phyloP scores from a whole-genome alignment of 2,113 vertebrate genomes.

The Ameiurus melas region DNA sequence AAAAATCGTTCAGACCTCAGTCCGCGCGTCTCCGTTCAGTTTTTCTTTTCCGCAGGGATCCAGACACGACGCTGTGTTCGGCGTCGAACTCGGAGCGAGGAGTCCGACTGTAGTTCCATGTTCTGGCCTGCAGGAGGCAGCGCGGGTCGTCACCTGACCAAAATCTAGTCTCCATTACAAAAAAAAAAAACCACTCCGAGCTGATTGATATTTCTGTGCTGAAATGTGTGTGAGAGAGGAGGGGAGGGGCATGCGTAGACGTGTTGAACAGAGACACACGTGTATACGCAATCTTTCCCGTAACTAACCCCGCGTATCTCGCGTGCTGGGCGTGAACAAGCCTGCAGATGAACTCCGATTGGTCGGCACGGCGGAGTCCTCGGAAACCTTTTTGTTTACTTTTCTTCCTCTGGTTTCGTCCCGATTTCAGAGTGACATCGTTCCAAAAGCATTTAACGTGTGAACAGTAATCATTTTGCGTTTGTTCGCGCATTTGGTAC shows the following conservation, averaged over 20 bases:
- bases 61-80: neutral
- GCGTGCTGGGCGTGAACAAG: neutral
- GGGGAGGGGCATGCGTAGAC: neutral
- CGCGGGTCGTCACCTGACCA: slow-evolving; percentile 2
- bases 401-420: neutral
- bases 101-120: neutral
- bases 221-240: neutral
- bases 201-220: slow-evolving; percentile 2
- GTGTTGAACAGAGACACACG: neutral
- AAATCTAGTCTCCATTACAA: slow-evolving; percentile 10
- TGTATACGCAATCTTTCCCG: neutral
- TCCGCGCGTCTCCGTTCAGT: neutral
- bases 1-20: too few species aligned
- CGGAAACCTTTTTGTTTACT: neutral
- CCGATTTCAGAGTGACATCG: neutral
- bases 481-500: too few species aligned
- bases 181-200: neutral
- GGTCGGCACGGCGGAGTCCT: neutral
- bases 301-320: neutral
- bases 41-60: neutral
- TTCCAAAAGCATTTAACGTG: too few species aligned
- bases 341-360: neutral
- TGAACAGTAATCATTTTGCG: neutral
- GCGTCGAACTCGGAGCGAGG: neutral
- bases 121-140: slow-evolving; percentile 45